Evolutionary conservation across 2,113 vertebrate genomes (phyloP).

Genomic region (Ovibos moschatus): DNA sequence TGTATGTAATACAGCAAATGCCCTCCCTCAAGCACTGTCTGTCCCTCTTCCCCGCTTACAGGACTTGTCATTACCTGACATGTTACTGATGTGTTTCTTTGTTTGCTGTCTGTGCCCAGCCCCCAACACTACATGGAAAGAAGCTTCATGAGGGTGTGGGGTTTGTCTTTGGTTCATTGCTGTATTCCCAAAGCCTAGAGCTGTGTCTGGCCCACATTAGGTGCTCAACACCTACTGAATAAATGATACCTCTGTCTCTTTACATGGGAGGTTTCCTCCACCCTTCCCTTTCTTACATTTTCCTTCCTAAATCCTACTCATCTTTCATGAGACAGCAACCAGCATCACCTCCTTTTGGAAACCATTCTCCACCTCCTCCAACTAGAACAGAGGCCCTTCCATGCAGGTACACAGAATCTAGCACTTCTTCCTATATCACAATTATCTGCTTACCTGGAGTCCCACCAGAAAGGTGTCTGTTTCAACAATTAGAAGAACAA

Average conservation of each 20-base stretch:
- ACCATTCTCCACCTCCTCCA: background rate
- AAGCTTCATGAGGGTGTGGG: background rate
- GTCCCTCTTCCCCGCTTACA: background rate
- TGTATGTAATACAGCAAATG: no score
- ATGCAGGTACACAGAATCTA: accelerated
- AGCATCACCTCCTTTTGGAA: background rate
- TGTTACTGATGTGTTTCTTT: background rate
- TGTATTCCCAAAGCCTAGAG: background rate
- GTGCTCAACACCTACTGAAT: background rate
- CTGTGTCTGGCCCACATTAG: background rate
- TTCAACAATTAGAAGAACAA: background rate
- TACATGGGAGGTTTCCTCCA: background rate
- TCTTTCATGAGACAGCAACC: background rate
- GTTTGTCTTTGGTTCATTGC: background rate
- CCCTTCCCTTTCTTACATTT: background rate
- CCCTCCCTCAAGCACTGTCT: background rate
- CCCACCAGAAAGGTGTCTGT: accelerated
- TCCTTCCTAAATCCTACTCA: background rate
- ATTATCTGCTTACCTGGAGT: background rate
- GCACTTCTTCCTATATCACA: background rate
- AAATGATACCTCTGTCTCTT: background rate
- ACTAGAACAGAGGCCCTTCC: background rate
- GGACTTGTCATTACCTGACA: no score
- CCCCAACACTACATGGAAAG: background rate
- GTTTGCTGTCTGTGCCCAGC: background rate